Base-by-base conservation (phyloP, 2,113 vertebrate species). In the Polypterus senegalus region DNA sequence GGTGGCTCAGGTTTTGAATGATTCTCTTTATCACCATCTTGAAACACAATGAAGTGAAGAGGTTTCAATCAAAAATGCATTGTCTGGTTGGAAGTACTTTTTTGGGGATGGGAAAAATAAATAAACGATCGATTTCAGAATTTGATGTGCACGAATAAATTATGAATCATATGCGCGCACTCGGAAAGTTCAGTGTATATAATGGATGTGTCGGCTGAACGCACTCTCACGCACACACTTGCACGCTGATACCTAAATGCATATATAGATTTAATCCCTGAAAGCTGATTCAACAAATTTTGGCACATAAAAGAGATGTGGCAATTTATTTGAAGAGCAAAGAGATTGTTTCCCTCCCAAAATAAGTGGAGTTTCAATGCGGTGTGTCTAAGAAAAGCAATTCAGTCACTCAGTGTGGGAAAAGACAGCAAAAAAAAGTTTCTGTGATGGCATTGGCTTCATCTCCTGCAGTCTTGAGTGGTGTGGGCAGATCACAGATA, bases 261-360 rank as follows among this genome's bases (percentile, higher is more conserved):
- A 9, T 51, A 9, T 51, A 7, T 51, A 9, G 6, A 9, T 51
- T 6, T 51, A 66, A 74, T 85, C 80, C 83, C 83, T 85, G 83
- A 81, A 81, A 71, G 71, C 74, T 70, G 67, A 59, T 80, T 67
- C 6, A 62, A 74, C 73, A 66, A 48, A 62, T 76, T 81, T 81
- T 83, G 79, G 81, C 78, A 79, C 76, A 47, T 63, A 63, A 44
- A 27, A 72, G 78, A 68, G 69, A 72, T 76, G 69, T 72, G 65
- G 8, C 44, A 62, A 57, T 27, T 43, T 10, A 60, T 55, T 47
- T 51, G 47, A 43, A 57, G 46, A 44, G 45, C 5, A n/a, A n/a
- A 45, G 49, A n/a, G 46, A 48, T 61, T 73, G 61, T 57, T 27
- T 27, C 27, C 27, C 27, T 27, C 27, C 27, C 9, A 9, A 51